Percentiles rank a stretch among this genome's conserved stretches.
Evolutionary conservation across 35 echinoderm and acorn worm species (phyloP).

Genomic region (Holothuria glaberrima): DNA sequence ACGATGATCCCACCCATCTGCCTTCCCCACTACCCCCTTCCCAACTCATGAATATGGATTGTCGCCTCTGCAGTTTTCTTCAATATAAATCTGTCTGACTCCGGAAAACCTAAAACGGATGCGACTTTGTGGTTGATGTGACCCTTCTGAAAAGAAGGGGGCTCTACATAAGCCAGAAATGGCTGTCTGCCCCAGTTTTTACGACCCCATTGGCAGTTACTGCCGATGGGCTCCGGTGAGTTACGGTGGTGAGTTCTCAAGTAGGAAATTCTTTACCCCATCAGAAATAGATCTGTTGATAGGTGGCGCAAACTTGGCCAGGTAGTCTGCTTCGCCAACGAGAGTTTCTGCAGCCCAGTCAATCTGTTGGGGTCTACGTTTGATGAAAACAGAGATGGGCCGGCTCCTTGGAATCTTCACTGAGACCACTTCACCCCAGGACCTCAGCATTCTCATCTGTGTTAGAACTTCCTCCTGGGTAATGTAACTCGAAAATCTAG

Average conservation of each 20-base stretch:
- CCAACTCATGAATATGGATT: no score
- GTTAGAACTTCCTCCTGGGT: constrained; percentile 3
- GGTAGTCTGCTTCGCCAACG: neutral
- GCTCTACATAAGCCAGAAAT: no score
- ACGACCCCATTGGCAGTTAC: no score
- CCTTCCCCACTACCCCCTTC: no score
- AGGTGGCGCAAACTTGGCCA: constrained; percentile 7
- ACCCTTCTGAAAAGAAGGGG: no score
- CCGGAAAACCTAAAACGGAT: neutral
- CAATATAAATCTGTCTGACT: no score
- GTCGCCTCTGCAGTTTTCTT: no score
- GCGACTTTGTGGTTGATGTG: neutral
- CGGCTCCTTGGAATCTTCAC: neutral
- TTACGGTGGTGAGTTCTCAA: no score
- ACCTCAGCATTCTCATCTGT: neutral
- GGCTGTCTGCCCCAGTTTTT: no score
- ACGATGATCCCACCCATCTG: no score
- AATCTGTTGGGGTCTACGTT: neutral
- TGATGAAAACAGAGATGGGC: neutral
- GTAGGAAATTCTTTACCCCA: constrained; percentile 1
- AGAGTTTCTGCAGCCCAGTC: neutral
- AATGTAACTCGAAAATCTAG: neutral
- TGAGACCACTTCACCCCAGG: neutral
- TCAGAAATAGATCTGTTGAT: constrained; percentile 9
- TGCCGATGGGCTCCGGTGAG: no score